A percentile compares a stretch with the other conserved stretches of the same genome.
phyloP scores from a whole-genome alignment of 2,797 vertebrate species.

The Pseudochirops cupreus region DNA sequence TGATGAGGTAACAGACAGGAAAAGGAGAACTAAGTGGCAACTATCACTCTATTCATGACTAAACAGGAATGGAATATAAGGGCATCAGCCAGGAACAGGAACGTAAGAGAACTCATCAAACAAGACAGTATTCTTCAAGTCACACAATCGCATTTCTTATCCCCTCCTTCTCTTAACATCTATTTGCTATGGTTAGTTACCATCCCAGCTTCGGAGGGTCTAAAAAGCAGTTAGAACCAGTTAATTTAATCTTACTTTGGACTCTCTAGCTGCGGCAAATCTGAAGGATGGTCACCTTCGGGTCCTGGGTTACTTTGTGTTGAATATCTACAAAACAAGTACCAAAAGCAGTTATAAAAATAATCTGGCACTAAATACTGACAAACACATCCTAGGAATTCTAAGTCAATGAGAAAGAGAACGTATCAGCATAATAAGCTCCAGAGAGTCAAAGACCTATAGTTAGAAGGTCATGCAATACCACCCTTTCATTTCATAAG shows the following conservation, averaged over 20 bases:
- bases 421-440: conserved; percentile 8
- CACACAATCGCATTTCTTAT: not conserved
- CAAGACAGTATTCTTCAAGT: not conserved
- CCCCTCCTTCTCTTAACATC: conserved; percentile 7
- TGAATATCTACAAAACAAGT: conserved; percentile 74
- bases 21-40: not conserved
- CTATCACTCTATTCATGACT: not conserved
- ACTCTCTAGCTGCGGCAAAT: conserved; percentile 80
- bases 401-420: not conserved
- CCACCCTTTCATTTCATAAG: not conserved
- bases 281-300: conserved; percentile 77
- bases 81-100: not conserved
- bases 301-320: conserved; percentile 60
- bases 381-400: not conserved
- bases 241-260: conserved; percentile 82
- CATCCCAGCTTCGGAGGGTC: not conserved
- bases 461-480: not conserved
- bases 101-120: not conserved
- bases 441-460: not conserved
- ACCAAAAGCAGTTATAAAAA: conserved; percentile 36
- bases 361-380: conserved; percentile 18
- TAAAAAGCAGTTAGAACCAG: conserved; percentile 6
- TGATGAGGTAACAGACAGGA: conserved; percentile 21
- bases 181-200: conserved; percentile 21
- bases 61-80: not conserved